phyloP scores from a whole-genome alignment of 2,797 vertebrate genomes.

The Lacerta bilineata region DNA sequence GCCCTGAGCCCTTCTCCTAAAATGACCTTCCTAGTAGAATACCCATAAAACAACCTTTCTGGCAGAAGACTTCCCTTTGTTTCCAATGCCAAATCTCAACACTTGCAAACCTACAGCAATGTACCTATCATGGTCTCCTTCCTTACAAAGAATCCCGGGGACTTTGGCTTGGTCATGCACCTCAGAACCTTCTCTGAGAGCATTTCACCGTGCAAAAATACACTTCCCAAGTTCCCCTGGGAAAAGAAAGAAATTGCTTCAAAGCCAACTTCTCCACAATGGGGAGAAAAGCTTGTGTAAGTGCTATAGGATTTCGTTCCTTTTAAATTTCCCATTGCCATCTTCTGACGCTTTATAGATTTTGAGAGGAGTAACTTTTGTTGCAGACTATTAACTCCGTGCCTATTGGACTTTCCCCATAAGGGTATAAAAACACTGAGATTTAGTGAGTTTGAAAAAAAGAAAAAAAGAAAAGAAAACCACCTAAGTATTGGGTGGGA shows the following conservation, averaged over 20 bases:
- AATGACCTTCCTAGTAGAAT: too few relatives aligned
- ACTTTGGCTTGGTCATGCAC: neutral
- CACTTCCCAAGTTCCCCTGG: neutral
- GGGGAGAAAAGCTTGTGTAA: neutral
- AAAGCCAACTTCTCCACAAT: neutral
- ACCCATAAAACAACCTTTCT: too few relatives aligned
- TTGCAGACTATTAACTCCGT: neutral
- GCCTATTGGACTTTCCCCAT: neutral
- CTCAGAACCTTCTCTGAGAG: neutral
- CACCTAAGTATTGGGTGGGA: neutral
- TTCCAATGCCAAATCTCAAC: neutral
- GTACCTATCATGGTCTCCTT: too few relatives aligned
- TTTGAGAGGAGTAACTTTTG: conserved; percentile 4
- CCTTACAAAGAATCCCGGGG: neutral
- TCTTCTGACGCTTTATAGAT: neutral
- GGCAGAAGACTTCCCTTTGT: neutral
- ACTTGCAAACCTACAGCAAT: neutral
- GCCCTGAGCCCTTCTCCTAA: too few relatives aligned
- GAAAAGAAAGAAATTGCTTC: neutral
- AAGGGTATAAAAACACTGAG: neutral
- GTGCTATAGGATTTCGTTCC: neutral
- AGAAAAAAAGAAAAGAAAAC: neutral
- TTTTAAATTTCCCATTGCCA: neutral
- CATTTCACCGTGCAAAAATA: neutral
- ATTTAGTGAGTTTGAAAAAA: neutral